Evolutionary conservation across 2,888 invertebrate species (phyloP).

Genomic region (Hyles lineata): DNA sequence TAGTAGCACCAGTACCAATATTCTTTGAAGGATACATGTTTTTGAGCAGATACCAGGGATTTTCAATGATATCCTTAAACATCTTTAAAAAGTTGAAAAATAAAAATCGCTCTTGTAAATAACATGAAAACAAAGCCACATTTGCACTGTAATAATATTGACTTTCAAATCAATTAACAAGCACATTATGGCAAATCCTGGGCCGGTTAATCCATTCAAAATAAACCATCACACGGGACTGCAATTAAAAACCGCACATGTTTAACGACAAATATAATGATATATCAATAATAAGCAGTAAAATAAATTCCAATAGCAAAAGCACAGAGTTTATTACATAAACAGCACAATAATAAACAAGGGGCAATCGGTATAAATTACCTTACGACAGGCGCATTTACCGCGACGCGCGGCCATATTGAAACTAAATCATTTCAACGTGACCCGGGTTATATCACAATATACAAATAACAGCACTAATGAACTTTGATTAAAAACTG

Average conservation of each 20-base stretch:
- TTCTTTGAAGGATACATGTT: too few relatives aligned
- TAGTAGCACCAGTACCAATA: too few relatives aligned
- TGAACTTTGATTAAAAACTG: constrained; percentile 75
- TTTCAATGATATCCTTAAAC: too few relatives aligned
- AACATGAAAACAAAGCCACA: too few relatives aligned
- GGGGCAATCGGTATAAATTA: constrained; percentile 74
- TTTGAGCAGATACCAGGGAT: too few relatives aligned
- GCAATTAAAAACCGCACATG: constrained; percentile 36
- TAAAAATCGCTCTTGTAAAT: too few relatives aligned
- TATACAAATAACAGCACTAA: constrained; percentile 70
- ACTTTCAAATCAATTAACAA: too few relatives aligned
- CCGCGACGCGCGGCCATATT: constrained; percentile 69
- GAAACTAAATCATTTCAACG: constrained; percentile 78
- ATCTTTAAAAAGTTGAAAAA: too few relatives aligned
- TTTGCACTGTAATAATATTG: too few relatives aligned
- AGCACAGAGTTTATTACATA: constrained; percentile 67
- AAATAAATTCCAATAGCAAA: constrained; percentile 69
- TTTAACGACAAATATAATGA: constrained; percentile 36
- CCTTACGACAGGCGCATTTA: constrained; percentile 67
- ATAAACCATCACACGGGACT: neutral
- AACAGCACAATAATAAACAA: constrained; percentile 68
- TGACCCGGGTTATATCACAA: constrained; percentile 55
- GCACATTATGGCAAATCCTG: neutral
- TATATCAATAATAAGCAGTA: constrained; percentile 42
- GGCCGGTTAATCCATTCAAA: neutral